Conservation (phyloP, 2,113 vertebrate species). For the Platysternon megacephalum region DNA sequence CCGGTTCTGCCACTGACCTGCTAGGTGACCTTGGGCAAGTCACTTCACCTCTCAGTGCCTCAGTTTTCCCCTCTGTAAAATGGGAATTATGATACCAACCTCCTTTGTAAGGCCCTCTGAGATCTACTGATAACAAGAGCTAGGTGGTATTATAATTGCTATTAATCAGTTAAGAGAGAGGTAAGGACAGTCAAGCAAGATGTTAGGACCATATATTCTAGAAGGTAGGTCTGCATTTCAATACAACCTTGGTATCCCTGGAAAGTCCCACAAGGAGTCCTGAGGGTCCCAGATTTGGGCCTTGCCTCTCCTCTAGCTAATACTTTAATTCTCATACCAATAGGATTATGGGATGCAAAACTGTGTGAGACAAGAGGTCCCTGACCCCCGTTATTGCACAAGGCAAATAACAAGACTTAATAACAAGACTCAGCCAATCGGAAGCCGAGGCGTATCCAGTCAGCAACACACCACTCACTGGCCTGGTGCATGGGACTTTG, state of each 20-base stretch:
- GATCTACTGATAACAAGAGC: not conserved
- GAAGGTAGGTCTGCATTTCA: not conserved
- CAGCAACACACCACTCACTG: not conserved
- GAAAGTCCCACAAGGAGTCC: not conserved
- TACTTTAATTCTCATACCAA: fast-evolving
- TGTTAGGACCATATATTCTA: not conserved
- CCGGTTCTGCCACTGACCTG: not conserved
- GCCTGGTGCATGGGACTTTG: not conserved
- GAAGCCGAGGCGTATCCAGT: not conserved
- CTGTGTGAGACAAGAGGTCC: not conserved
- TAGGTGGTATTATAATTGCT: not conserved
- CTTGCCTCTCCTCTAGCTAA: not conserved
- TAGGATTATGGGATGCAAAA: not conserved
- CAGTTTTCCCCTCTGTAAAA: not conserved
- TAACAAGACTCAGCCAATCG: not conserved
- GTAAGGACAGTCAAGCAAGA: slow-evolving; percentile 6
- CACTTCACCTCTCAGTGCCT: not conserved
- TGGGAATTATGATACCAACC: not conserved
- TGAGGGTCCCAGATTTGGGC: not conserved
- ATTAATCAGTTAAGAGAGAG: not conserved
- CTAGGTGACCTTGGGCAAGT: not conserved
- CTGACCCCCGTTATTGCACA: not conserved
- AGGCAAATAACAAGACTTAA: not conserved
- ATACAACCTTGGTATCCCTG: not conserved
- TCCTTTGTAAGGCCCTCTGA: not conserved